A percentile compares a stretch with the other conserved stretches of the same genome.
Conservation (phyloP, 2,888 invertebrate species). For the Dilophus febrilis region DNA sequence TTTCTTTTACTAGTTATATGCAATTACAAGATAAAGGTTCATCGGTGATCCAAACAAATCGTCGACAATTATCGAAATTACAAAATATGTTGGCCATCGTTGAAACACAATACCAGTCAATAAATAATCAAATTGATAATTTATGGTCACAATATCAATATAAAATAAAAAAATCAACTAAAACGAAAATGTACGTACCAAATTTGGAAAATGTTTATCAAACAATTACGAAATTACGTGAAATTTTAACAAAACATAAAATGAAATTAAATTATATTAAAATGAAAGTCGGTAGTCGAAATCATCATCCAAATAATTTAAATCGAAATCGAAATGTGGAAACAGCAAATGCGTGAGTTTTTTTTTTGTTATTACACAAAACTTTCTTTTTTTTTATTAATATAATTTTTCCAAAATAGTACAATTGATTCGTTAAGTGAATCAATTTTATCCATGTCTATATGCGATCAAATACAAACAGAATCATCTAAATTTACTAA, state of each 20-base stretch:
- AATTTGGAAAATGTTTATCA: conserved; percentile 64
- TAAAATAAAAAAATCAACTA: conserved; percentile 25
- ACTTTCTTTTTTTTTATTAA: neutral
- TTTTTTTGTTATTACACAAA: neutral
- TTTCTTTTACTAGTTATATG: conserved; percentile 1
- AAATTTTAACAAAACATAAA: conserved; percentile 43
- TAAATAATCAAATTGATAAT: conserved; percentile 52
- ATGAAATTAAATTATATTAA: conserved; percentile 30
- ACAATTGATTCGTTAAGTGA: conserved; percentile 26
- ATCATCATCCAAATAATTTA: neutral
- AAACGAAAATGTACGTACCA: conserved; percentile 39
- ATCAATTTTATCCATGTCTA: conserved; percentile 25
- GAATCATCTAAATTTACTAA: conserved; percentile 19
- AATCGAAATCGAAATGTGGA: conserved; percentile 5
- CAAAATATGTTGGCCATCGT: conserved; percentile 53
- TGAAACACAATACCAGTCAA: conserved; percentile 55
- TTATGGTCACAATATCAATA: conserved; percentile 55
- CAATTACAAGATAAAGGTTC: conserved; percentile 1
- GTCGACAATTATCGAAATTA: conserved; percentile 46
- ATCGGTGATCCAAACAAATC: conserved; percentile 20
- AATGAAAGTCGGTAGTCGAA: conserved; percentile 18
- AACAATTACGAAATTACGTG: conserved; percentile 56
- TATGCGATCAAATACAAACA: conserved; percentile 20
- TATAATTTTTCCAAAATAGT: conserved; percentile 11
- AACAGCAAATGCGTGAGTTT: conserved; percentile 7